Conservation (phyloP, 2,888 invertebrate species). For the Dioctria linearis region DNA sequence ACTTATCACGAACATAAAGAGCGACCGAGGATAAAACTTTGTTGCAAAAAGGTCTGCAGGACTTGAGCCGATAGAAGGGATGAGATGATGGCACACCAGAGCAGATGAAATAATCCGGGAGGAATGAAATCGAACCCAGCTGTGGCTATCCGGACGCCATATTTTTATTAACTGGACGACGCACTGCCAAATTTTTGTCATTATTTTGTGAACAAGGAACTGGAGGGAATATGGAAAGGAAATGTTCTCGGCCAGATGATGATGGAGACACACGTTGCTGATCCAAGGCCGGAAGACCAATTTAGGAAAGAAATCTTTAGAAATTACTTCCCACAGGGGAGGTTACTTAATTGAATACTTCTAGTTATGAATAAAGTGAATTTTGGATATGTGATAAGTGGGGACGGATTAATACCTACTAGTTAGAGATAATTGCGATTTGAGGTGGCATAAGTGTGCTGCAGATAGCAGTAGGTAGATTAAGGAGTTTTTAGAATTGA, state of each 20-base stretch:
- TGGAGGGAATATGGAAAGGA: background rate
- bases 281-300: conserved; percentile 52
- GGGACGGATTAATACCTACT: conserved; percentile 22
- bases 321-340: conserved; percentile 45
- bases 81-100: background rate
- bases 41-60: background rate
- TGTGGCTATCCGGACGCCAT: conserved; percentile 44
- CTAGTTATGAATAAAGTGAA: conserved; percentile 48
- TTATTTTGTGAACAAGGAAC: conserved; percentile 1
- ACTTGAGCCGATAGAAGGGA: background rate
- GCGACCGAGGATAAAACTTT: conserved; percentile 33
- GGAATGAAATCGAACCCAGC: conserved; percentile 46
- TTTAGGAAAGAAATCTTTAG: conserved; percentile 34
- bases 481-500: too few relatives aligned
- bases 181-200: conserved; percentile 53
- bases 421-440: conserved; percentile 23
- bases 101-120: conserved; percentile 30
- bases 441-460: background rate
- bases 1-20: conserved; percentile 44
- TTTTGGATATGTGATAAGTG: conserved; percentile 13
- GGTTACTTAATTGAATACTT: conserved; percentile 56
- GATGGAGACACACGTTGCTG: conserved; percentile 53
- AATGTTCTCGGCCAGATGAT: conserved; percentile 50
- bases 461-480: background rate
- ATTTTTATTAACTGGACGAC: conserved; percentile 54